Percentiles rank a stretch among this genome's conserved stretches.
These are phyloP conservation scores for Neolamprologus devosi DNA, from an alignment of 2,113 vertebrate genomes.

Conservation along the genomic window DNA sequence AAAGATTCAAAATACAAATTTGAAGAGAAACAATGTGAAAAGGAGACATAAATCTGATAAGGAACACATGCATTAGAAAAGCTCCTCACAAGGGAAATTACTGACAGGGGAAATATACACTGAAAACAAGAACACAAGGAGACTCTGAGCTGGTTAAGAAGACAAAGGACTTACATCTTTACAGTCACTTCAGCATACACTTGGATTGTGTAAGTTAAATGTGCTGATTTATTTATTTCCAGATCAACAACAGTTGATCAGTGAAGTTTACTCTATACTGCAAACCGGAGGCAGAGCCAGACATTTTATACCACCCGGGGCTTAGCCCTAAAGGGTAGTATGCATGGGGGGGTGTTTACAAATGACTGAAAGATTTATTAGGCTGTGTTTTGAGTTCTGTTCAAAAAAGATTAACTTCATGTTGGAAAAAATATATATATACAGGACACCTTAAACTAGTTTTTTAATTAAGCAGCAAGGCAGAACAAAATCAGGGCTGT, in stretches of 20 bases:
- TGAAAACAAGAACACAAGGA: not conserved
- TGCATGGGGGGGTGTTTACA: not conserved
- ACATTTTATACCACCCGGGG: not conserved
- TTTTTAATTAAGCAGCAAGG: not conserved
- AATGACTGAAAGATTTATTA: not conserved
- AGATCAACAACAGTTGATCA: not conserved
- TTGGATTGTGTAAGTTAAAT: not conserved
- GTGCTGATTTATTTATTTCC: not conserved
- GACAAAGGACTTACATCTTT: not conserved
- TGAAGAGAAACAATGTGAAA: not conserved
- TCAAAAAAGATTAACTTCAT: not conserved
- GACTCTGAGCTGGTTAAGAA: not conserved
- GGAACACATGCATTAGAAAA: not conserved
- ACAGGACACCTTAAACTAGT: not conserved
- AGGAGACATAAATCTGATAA: not conserved
- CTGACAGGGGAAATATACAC: not conserved
- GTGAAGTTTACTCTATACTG: not conserved
- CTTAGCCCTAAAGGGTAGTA: not conserved
- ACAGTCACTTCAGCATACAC: not conserved
- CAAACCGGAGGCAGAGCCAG: not conserved
- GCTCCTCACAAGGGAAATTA: not conserved
- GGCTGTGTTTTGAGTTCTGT: not conserved
- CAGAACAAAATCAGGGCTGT: not conserved
- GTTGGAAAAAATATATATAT: not conserved
- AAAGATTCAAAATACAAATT: not conserved